These are phyloP conservation scores for Anomalospiza imberbis DNA, from an alignment of 2,797 vertebrate genomes.

Conservation along the genomic window DNA sequence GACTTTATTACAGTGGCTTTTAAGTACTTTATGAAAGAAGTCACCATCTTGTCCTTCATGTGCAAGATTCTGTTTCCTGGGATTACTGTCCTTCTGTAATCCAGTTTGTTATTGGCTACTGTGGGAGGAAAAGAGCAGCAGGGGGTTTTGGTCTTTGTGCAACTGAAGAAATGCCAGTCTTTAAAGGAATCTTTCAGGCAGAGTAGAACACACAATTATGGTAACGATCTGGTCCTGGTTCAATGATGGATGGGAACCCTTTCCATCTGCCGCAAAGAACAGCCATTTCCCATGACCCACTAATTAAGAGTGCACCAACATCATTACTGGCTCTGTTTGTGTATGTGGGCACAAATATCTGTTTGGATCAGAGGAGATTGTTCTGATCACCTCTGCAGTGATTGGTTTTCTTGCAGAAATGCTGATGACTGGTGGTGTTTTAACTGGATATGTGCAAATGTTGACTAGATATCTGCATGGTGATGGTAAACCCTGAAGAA, in stretches of 20 bases:
- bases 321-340: background rate
- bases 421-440: background rate
- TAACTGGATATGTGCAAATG: background rate
- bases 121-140: background rate
- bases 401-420: background rate
- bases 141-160: background rate
- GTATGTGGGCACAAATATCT: accelerated
- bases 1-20: background rate
- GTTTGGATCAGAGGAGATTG: background rate
- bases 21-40: constrained; percentile 17
- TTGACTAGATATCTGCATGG: background rate
- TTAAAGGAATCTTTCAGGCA: background rate
- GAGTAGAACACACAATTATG: background rate
- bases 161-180: background rate
- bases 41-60: background rate
- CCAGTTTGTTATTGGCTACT: background rate
- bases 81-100: constrained; percentile 2
- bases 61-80: background rate
- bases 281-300: background rate
- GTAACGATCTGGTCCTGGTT: background rate
- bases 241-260: background rate
- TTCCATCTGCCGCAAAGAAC: background rate
- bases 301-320: background rate
- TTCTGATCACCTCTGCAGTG: background rate
- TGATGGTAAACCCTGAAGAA: background rate